Evolutionary conservation across 2,888 invertebrate genomes (phyloP), one percentile per base, ranked within the genome.

Genomic region (Synergus gifuensis): DNA sequence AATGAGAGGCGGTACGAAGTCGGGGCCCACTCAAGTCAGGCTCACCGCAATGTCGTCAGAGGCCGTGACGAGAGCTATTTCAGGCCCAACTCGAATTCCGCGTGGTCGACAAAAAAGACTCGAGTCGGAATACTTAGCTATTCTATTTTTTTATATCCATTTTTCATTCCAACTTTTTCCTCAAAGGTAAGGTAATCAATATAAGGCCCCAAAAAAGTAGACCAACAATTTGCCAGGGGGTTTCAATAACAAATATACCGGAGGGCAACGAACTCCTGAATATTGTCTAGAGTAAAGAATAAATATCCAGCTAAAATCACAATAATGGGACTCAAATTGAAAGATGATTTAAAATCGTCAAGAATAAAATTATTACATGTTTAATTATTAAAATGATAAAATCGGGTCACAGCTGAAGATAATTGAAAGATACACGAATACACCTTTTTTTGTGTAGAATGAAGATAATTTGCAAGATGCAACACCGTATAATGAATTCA

Each of bases 1-100:
- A 77, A 76, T 77, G 16, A 79, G 60, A 78, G 63, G 77, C 64
- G 66, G 67, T 76, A 81, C 62, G 66, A 64, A 80, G 76, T 28
- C 62, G 63, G 84, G 87, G 85, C 86, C 85, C 84, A 83, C 83
- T 83, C 78, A 80, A 69, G 77, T 49, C 63, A 67, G 64, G 2
- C n/a, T 42, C 42, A 66, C 40, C 64, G 36, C 78, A 82, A 78
- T 84, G 84, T 84, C 83, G 85, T 82, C 84, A 79, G 80, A 82
- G 81, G 67, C 82, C 84, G 81, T 86, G 85, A 85, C 83, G 82
- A 83, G 66, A 76, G 85, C 84, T 88, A 87, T 86, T 86, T 86
- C 84, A 86, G 86, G 85, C 83, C 85, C 86, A 82, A 78, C 77
- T 77, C 77, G 81, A 83, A 83, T 80, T 79, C 78, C 76, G 54